Evolutionary conservation across 92 coral and sea anemone genomes (phyloP).

Genomic region (Virgularia gustaviana): DNA sequence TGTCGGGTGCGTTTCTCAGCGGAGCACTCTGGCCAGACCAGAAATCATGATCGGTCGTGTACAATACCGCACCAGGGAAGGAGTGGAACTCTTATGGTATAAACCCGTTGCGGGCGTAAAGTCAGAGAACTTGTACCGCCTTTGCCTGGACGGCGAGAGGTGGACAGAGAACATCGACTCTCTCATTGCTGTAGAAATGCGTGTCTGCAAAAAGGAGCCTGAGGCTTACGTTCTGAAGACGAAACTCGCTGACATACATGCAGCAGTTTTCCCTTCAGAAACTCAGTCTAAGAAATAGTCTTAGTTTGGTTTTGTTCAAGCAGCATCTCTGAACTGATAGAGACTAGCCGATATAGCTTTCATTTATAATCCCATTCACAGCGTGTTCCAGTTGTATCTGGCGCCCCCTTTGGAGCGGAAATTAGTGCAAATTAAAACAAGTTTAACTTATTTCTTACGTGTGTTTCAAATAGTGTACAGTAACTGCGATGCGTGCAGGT

Average conservation of each 20-base stretch:
- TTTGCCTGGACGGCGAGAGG: slow-evolving; percentile 21
- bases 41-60: slow-evolving; percentile 22
- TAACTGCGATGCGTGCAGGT: too few relatives aligned
- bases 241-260: neutral
- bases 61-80: slow-evolving; percentile 13
- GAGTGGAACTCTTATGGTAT: slow-evolving; percentile 21
- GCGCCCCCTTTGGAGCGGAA: too few relatives aligned
- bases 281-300: slow-evolving; percentile 11
- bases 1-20: slow-evolving; percentile 13
- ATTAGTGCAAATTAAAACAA: too few relatives aligned
- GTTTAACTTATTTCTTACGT: too few relatives aligned
- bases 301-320: slow-evolving; percentile 11
- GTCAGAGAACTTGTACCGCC: slow-evolving; percentile 1
- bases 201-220: neutral
- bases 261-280: slow-evolving; percentile 20
- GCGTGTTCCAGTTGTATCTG: too few relatives aligned
- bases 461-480: too few relatives aligned
- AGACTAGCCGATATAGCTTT: too few relatives aligned
- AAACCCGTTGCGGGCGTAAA: neutral
- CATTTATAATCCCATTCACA: too few relatives aligned
- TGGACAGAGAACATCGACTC: slow-evolving; percentile 9
- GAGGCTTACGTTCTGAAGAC: neutral
- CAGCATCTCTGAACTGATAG: too few relatives aligned
- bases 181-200: slow-evolving; percentile 3
- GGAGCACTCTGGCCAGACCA: slow-evolving; percentile 35